These are phyloP conservation scores for Buphagus erythrorhynchus DNA, from an alignment of 2,797 vertebrate species.

Conservation along the genomic window DNA sequence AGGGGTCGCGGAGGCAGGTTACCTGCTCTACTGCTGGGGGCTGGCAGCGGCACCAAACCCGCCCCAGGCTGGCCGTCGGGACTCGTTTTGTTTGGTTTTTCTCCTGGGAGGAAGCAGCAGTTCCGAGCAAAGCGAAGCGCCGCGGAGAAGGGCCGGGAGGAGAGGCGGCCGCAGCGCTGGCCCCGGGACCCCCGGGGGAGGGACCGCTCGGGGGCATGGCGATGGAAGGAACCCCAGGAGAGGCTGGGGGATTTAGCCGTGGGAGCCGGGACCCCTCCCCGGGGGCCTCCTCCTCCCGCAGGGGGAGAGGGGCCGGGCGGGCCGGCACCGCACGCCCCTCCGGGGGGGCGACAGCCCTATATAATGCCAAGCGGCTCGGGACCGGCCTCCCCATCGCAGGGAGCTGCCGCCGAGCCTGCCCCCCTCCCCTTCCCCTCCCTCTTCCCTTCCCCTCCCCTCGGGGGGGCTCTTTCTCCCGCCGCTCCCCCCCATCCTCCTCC, in stretches of 20 bases:
- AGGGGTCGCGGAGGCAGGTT: not conserved
- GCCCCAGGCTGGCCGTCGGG: not conserved
- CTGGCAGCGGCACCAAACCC: not conserved
- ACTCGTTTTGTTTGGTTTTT: not conserved
- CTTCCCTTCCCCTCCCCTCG: not conserved
- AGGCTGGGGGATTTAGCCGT: not conserved
- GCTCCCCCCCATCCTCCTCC: not conserved
- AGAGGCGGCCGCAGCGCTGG: not conserved
- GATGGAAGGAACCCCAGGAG: not conserved
- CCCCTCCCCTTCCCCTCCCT: not conserved
- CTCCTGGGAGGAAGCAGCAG: not conserved
- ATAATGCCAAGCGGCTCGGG: slow-evolving; percentile 4
- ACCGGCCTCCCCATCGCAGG: not conserved
- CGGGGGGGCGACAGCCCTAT: slow-evolving; percentile 14
- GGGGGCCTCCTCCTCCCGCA: not conserved
- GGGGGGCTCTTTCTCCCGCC: not conserved
- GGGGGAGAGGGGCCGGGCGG: not conserved
- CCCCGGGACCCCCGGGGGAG: not conserved
- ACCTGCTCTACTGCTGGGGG: not conserved
- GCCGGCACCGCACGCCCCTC: not conserved
- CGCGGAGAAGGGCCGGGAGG: not conserved
- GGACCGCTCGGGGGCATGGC: not conserved
- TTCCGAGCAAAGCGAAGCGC: not conserved
- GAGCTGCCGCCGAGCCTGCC: not conserved
- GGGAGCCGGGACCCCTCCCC: slow-evolving; percentile 1